Base-by-base conservation (phyloP, 2,888 invertebrate genomes). In the Heliconius hortense region DNA sequence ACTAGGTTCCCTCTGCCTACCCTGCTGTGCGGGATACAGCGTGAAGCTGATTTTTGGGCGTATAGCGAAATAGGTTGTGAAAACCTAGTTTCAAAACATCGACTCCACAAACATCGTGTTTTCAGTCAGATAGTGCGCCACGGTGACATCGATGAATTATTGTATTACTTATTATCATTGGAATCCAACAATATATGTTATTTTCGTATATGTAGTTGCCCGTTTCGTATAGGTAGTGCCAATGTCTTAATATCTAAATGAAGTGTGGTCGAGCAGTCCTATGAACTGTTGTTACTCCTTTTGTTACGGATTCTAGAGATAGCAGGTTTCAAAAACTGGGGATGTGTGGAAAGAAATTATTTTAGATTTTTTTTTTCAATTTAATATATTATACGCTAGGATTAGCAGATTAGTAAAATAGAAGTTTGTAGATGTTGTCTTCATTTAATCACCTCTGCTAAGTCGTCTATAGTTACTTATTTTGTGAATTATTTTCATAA, bases 201-300 rank as follows among this genome's bases (percentile, higher is more conserved):
- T 70, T 71, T 76, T 24, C 15, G 70, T 67, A 74, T 63, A 66
- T 78, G 77, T 77, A 79, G 35, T 28, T 69, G 35, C 73, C 73
- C 15, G 31, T 71, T 75, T 24, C n/a, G 70, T 66, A 74, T 63
- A 67, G 80, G 76, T 76, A 79, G 43, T 28, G 35, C 35, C 75
- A 74, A 75, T 79, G 78, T 80, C 67, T 72, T 72, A 78, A 78
- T 75, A 78, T 78, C 77, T 81, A 78, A 79, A 80, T 82, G 79
- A 80, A 81, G 77, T 78, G 79, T 72, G 35, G 48, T 48, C 67
- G 64, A 72, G 53, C 69, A 73, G 66, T 26, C 72, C 72, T 79
- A 78, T 76, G 74, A 79, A 81, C 80, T 80, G 68, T 75, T 77
- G 76, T 71, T 77, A 35, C 35, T 8, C 74, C 77, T 73, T 69